Conservation (phyloP, 2,113 vertebrate species). For the Colius striatus region DNA sequence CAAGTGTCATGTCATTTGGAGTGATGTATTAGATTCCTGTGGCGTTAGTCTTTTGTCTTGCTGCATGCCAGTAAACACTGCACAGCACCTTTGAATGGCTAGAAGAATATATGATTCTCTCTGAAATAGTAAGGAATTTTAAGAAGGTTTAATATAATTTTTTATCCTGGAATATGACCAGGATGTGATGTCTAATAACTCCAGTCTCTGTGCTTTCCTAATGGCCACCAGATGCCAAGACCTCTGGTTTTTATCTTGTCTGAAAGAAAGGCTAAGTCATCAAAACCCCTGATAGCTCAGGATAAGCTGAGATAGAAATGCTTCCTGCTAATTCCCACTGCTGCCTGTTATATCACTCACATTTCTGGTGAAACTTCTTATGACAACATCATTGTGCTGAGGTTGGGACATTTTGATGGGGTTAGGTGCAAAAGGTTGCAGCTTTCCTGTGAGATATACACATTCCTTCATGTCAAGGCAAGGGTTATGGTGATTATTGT, state of each 20-base stretch:
- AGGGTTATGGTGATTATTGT: background rate
- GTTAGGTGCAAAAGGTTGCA: constrained; percentile 53
- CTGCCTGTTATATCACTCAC: background rate
- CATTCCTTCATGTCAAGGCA: constrained; percentile 24
- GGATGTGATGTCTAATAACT: background rate
- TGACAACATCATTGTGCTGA: constrained; percentile 33
- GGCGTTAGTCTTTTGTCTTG: background rate
- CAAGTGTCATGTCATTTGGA: background rate
- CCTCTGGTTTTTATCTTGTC: constrained; percentile 18
- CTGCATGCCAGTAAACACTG: background rate
- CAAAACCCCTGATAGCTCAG: background rate
- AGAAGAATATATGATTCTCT: background rate
- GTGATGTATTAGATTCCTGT: background rate
- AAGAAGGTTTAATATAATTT: background rate
- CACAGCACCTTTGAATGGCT: background rate
- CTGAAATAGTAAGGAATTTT: background rate
- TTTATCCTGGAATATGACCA: background rate
- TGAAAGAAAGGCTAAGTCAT: constrained; percentile 12
- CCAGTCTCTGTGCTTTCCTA: background rate
- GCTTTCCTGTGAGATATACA: constrained; percentile 38
- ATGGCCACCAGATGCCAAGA: constrained; percentile 28
- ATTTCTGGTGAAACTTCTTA: constrained; percentile 22
- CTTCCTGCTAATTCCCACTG: constrained; percentile 50
- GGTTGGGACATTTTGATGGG: background rate
- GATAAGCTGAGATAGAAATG: background rate